Conservation (phyloP, 2,797 vertebrate species). For the Stomatorhinus walkeri region DNA sequence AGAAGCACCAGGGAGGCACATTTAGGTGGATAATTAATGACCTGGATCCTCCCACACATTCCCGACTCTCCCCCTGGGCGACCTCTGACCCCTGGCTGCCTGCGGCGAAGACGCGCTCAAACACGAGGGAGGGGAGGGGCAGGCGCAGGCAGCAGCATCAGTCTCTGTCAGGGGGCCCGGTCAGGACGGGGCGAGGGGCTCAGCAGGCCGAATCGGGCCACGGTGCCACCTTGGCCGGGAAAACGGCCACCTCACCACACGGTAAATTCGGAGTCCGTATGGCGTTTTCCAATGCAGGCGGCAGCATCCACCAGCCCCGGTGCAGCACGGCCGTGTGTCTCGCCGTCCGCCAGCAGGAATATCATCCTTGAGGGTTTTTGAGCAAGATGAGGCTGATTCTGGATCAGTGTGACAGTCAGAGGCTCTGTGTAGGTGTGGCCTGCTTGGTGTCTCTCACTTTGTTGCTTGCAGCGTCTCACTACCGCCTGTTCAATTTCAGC, state of each 20-base stretch:
- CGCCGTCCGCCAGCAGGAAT: not conserved
- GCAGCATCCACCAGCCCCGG: not conserved
- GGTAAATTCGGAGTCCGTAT: not conserved
- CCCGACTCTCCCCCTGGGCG: slow-evolving; percentile 35
- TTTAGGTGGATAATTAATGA: slow-evolving; percentile 36
- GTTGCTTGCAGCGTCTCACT: not conserved
- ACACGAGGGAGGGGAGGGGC: slow-evolving; percentile 23
- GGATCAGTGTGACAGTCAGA: not conserved
- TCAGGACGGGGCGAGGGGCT: not conserved
- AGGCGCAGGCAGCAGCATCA: slow-evolving; percentile 26
- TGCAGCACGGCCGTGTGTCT: not conserved
- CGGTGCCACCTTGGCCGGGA: not conserved
- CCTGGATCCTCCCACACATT: slow-evolving; percentile 27
- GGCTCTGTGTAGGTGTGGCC: not conserved
- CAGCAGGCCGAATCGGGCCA: not conserved
- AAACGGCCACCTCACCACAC: not conserved
- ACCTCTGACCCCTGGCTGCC: slow-evolving; percentile 32
- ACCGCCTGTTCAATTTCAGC: not conserved
- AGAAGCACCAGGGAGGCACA: slow-evolving; percentile 24
- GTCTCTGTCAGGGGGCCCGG: slow-evolving; percentile 33
- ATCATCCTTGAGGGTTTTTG: not conserved
- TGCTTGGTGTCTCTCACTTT: not conserved
- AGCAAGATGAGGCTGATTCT: not conserved
- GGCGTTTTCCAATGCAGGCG: not conserved
- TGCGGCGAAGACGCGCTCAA: slow-evolving; percentile 14